Evolutionary conservation across 2,888 invertebrate genomes (phyloP), one percentile per base, ranked within the genome.

Genomic region (Pyrgus malvae): DNA sequence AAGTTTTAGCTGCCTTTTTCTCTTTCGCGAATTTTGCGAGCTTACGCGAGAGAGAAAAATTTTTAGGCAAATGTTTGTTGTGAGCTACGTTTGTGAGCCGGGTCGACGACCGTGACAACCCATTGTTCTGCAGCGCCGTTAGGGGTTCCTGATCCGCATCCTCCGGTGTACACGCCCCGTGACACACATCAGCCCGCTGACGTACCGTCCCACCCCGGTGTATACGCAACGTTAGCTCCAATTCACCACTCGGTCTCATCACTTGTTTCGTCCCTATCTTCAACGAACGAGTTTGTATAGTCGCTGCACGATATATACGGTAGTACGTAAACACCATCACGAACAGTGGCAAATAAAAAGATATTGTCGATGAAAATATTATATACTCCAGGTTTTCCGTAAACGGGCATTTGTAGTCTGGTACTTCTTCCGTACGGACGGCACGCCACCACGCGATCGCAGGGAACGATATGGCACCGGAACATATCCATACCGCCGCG

Each of bases 271-370:
- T 96, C 57, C 99, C 99, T 57, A 96, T 92, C 74, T 97, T 95
- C 27, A 99, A 91, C 49, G 97, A 97, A 61, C 95, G 92, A 50
- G 97, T 98, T 85, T 98, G 98, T 67, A 95, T 95, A 1, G 96
- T 95, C 3, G 99, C 99, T 2, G 98, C 98, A 38, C 96, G 92
- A 86, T 99, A 99, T 68, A 99, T 99, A 65, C 96, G 94, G 82
- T 97, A 98, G 82, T 99, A 99, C 3, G 99, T 99, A 83, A 99
- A 98, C 63, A 99, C 96, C 98, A 99, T 99, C 54, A 99, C 97
- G 78, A 97, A 94, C 21, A 99, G 91, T 21, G 99, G 99, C 66
- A 98, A 92, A 83, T 99, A 99, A 89, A 99, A 99, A 14, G 99
- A 99, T 73, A 99, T 97, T 61, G 98, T 95, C 41, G 99, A 99